A percentile compares a stretch with the other conserved stretches of the same genome.
Conservation (phyloP, 2,888 invertebrate genomes). For the Eumerus sabulonum region DNA sequence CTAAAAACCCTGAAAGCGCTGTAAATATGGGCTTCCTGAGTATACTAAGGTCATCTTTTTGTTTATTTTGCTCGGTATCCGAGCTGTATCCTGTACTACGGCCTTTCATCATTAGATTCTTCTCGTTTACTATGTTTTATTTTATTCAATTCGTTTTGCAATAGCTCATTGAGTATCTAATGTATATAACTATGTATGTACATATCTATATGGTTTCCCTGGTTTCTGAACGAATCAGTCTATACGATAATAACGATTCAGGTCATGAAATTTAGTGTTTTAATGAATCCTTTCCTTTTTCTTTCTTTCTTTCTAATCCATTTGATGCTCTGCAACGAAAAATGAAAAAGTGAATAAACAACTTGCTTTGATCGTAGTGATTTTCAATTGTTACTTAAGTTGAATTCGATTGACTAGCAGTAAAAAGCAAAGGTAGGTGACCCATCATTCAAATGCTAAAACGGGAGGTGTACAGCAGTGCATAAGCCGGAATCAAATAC, state of each 20-base stretch:
- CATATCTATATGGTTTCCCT: constrained; percentile 22
- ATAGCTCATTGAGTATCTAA: background rate
- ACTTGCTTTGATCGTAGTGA: constrained; percentile 1
- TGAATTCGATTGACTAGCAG: too few relatives aligned
- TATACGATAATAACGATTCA: constrained; percentile 27
- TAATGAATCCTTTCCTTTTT: too few relatives aligned
- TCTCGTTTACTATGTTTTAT: background rate
- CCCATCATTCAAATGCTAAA: too few relatives aligned
- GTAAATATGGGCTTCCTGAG: constrained; percentile 85
- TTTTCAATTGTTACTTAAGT: too few relatives aligned
- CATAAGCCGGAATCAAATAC: too few relatives aligned
- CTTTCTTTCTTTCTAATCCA: constrained; percentile 4
- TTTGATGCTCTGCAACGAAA: constrained; percentile 4
- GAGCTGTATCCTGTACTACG: constrained; percentile 70
- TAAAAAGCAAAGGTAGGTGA: too few relatives aligned
- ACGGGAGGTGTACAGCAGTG: too few relatives aligned
- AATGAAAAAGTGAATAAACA: constrained; percentile 1
- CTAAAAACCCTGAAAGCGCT: constrained; percentile 84
- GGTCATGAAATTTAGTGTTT: constrained; percentile 20
- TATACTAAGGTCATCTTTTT: constrained; percentile 81
- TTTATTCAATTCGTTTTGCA: too few relatives aligned
- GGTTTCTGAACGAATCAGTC: constrained; percentile 36
- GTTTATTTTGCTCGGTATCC: constrained; percentile 78
- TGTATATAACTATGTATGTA: constrained; percentile 1
- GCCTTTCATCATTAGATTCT: constrained; percentile 68